These are phyloP conservation scores for Apogon talboti DNA, from an alignment of 2,797 vertebrate genomes.

Conservation along the genomic window DNA sequence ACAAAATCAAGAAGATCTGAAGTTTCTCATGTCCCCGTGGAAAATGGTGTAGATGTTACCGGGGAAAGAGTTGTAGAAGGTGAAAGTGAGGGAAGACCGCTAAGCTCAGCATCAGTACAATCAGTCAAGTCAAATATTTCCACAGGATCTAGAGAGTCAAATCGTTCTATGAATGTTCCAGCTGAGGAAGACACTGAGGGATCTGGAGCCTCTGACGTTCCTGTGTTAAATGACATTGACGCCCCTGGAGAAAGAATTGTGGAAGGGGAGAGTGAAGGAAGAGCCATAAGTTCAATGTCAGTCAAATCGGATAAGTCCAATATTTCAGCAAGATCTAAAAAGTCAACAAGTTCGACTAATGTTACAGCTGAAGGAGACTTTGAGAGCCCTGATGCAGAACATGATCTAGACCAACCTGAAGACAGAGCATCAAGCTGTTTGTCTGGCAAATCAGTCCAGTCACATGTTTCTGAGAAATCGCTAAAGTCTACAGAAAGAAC, in stretches of 20 bases:
- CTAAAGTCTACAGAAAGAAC: constrained; percentile 32
- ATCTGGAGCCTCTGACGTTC: constrained; percentile 30
- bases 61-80: too few species aligned
- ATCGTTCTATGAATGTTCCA: constrained; percentile 28
- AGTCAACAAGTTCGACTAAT: constrained; percentile 47
- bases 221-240: neutral
- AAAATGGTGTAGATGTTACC: neutral
- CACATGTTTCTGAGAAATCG: constrained; percentile 46
- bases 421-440: constrained; percentile 55
- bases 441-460: constrained; percentile 53
- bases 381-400: constrained; percentile 22
- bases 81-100: neutral
- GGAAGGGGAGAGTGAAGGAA: constrained; percentile 31
- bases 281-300: constrained; percentile 42
- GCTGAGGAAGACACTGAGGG: constrained; percentile 30
- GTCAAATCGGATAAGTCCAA: constrained; percentile 56
- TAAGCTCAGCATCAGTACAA: neutral
- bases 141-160: constrained; percentile 27
- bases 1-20: neutral
- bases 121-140: neutral
- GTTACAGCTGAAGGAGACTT: constrained; percentile 20
- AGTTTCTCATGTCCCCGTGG: neutral
- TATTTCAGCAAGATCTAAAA: constrained; percentile 53
- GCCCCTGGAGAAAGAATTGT: neutral
- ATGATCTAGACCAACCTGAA: constrained; percentile 34